A percentile compares a stretch with the other conserved stretches of the same genome.
Conservation (phyloP, 2,113 vertebrate genomes). For the Cinclus cinclus region DNA sequence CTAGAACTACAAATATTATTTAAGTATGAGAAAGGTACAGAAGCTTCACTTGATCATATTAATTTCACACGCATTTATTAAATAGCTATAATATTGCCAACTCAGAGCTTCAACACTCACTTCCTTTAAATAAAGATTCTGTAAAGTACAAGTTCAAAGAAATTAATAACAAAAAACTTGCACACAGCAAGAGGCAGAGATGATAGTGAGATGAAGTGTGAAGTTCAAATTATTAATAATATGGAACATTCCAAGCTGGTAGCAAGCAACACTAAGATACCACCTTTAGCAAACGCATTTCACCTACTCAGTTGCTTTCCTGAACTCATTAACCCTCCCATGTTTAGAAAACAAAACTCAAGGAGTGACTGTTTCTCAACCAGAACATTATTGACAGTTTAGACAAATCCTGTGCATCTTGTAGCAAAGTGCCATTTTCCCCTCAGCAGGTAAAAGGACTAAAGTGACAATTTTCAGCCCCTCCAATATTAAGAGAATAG, state of each 20-base stretch:
- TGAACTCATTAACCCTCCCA: background rate
- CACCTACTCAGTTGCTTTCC: background rate
- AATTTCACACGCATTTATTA: background rate
- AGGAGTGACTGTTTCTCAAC: background rate
- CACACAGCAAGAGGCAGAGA: background rate
- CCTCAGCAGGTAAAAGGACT: background rate
- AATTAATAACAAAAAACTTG: background rate
- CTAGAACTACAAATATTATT: background rate
- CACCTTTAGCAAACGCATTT: background rate
- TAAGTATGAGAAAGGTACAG: background rate
- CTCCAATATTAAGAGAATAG: background rate
- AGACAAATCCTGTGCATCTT: background rate
- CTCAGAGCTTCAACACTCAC: background rate
- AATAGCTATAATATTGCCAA: background rate
- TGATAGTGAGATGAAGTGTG: background rate
- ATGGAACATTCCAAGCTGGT: background rate
- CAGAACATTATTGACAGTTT: background rate
- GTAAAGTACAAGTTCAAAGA: background rate
- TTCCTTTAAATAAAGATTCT: background rate
- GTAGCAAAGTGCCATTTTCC: background rate
- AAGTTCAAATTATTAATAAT: background rate
- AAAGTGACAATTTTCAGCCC: background rate
- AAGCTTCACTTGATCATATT: background rate
- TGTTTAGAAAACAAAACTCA: background rate
- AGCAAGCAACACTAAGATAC: background rate